Percentiles rank a stretch among this genome's conserved stretches.
These are phyloP conservation scores for Dendrolimus houi DNA, from an alignment of 2,888 invertebrate species.

Conservation along the genomic window DNA sequence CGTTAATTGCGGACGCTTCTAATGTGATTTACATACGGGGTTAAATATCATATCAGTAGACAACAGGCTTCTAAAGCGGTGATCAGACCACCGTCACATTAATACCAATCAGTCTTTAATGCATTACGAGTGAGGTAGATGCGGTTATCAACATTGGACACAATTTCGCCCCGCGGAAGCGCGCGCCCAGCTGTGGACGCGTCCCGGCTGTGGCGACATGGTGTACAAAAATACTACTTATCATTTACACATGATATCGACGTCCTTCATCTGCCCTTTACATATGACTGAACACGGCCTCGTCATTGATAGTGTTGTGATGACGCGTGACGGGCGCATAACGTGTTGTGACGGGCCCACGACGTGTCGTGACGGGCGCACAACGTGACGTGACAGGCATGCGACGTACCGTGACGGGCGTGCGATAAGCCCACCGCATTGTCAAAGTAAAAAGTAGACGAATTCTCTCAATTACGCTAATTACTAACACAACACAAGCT, in stretches of 20 bases:
- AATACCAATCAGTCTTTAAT: conserved; percentile 63
- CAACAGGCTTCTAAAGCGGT: conserved; percentile 66
- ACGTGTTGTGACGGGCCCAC: no score
- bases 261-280: conserved; percentile 39
- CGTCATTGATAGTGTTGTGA: no score
- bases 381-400: background rate
- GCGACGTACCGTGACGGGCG: background rate
- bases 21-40: conserved; percentile 15
- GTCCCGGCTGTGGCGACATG: conserved; percentile 22
- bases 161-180: conserved; percentile 23
- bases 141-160: conserved; percentile 50
- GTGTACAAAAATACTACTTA: conserved; percentile 54
- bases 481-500: conserved; percentile 70
- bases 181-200: conserved; percentile 13
- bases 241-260: conserved; percentile 41
- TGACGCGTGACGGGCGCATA: no score
- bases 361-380: no score
- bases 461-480: conserved; percentile 39
- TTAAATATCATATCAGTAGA: conserved; percentile 39
- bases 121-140: conserved; percentile 62
- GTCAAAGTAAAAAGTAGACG: conserved; percentile 36
- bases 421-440: background rate
- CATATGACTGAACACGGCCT: background rate
- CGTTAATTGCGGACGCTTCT: no score
- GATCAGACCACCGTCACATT: conserved; percentile 66